A percentile compares a stretch with the other conserved stretches of the same genome.
Conservation (phyloP, 2,888 invertebrate genomes). For the Drosophila vallismaia region DNA sequence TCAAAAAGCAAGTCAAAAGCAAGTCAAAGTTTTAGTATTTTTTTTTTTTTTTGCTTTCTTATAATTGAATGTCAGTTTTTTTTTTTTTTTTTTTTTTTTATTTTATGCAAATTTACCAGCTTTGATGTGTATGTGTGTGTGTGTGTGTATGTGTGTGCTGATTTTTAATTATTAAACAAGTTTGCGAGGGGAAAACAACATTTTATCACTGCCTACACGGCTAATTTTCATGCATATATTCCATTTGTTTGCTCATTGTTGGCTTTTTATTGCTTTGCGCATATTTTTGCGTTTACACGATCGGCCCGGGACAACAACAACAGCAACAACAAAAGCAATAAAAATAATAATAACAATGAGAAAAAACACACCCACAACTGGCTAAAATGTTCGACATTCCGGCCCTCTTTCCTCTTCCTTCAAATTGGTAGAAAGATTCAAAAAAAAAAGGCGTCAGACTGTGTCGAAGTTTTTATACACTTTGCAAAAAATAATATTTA, state of each 20-base stretch:
- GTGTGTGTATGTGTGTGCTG: constrained; percentile 28
- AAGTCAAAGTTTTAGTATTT: constrained; percentile 16
- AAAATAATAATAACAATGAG: neutral
- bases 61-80: neutral
- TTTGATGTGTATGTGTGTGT: constrained; percentile 5
- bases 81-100: neutral
- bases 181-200: constrained; percentile 67
- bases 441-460: neutral
- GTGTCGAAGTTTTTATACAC: neutral
- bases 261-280: constrained; percentile 65
- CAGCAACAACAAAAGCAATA: constrained; percentile 13
- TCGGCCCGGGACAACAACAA: constrained; percentile 29
- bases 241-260: constrained; percentile 63
- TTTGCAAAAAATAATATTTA: neutral
- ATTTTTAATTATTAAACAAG: constrained; percentile 76
- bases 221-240: constrained; percentile 67
- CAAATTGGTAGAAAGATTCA: neutral
- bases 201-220: constrained; percentile 63
- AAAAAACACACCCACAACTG: constrained; percentile 6
- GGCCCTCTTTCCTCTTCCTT: neutral
- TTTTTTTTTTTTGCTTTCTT: neutral
- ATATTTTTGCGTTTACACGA: constrained; percentile 73
- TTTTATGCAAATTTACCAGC: constrained; percentile 56
- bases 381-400: constrained; percentile 30
- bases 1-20: neutral